These are phyloP conservation scores for Thalassoma bifasciatum DNA, from an alignment of 2,113 vertebrate species.

Conservation along the genomic window DNA sequence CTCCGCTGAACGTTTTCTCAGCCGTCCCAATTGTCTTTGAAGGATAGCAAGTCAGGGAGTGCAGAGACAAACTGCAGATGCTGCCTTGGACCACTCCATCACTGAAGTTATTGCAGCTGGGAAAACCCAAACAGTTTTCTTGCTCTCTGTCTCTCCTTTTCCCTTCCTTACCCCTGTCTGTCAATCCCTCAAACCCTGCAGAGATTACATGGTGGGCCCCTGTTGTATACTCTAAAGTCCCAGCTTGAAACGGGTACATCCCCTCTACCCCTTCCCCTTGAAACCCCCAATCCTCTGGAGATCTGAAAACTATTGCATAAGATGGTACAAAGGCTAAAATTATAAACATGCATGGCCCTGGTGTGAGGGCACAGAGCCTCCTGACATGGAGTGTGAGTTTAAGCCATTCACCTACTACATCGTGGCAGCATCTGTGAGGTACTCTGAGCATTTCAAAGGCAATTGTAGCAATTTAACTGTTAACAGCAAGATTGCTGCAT, in stretches of 20 bases:
- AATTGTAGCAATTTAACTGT: slow-evolving; percentile 2
- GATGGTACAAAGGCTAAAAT: slow-evolving; percentile 16
- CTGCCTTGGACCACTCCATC: slow-evolving; percentile 34
- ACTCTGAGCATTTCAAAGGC: slow-evolving; percentile 29
- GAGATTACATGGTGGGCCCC: slow-evolving; percentile 45
- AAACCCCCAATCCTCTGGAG: slow-evolving; percentile 23
- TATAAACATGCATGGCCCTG: slow-evolving; percentile 22
- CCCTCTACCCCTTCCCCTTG: neutral
- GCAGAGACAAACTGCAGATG: slow-evolving; percentile 44
- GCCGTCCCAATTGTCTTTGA: slow-evolving; percentile 41
- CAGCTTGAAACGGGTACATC: slow-evolving; percentile 24
- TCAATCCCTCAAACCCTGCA: slow-evolving; percentile 34
- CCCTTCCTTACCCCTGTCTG: slow-evolving; percentile 5
- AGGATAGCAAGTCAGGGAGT: slow-evolving; percentile 40
- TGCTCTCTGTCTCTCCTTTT: slow-evolving; percentile 26
- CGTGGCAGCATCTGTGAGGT: slow-evolving; percentile 16
- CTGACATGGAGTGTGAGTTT: slow-evolving; percentile 7
- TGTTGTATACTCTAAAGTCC: slow-evolving; percentile 45
- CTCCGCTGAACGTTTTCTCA: slow-evolving; percentile 62
- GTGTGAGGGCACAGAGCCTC: slow-evolving; percentile 3
- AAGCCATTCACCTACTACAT: slow-evolving; percentile 20
- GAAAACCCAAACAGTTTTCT: slow-evolving; percentile 47
- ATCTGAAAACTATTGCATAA: slow-evolving; percentile 37
- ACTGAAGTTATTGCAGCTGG: slow-evolving; percentile 73
- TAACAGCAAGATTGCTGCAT: slow-evolving; percentile 35